Conservation (phyloP, 2,888 invertebrate species). For the Ophonus ardosiacus region DNA sequence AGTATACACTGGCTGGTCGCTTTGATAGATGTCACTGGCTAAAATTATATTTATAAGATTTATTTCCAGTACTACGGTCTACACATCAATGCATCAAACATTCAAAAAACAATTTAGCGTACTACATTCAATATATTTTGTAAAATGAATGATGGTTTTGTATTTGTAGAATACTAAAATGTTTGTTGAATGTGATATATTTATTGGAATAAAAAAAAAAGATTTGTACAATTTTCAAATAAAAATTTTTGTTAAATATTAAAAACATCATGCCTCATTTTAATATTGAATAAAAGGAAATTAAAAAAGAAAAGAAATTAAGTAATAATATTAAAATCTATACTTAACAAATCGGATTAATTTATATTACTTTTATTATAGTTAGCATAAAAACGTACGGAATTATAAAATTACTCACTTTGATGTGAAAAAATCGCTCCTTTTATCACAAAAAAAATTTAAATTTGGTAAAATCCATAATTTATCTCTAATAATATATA, state of each 20-base stretch:
- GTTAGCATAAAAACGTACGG: background rate
- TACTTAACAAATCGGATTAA: background rate
- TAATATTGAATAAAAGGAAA: slow-evolving; percentile 55
- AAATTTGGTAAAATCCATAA: background rate
- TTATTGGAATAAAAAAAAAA: slow-evolving; percentile 37
- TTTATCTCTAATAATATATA: too few species aligned
- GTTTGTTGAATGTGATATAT: slow-evolving; percentile 51
- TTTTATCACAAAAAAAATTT: background rate
- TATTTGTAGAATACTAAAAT: slow-evolving; percentile 59
- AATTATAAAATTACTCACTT: background rate
- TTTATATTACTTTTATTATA: background rate
- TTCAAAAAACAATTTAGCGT: slow-evolving; percentile 59
- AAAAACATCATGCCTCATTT: slow-evolving; percentile 63
- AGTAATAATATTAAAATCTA: slow-evolving; percentile 10
- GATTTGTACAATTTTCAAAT: slow-evolving; percentile 43
- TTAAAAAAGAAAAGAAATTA: slow-evolving; percentile 13
- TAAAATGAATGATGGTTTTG: slow-evolving; percentile 25
- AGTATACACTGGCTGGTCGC: slow-evolving; percentile 78
- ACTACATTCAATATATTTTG: slow-evolving; percentile 40
- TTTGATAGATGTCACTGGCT: slow-evolving; percentile 81
- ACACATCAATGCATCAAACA: slow-evolving; percentile 53
- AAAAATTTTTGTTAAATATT: slow-evolving; percentile 56
- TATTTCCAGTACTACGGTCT: slow-evolving; percentile 18
- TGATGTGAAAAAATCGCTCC: background rate
- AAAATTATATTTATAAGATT: slow-evolving; percentile 67